These are phyloP conservation scores for Diarsia rubi DNA, from an alignment of 2,888 invertebrate genomes.

Conservation along the genomic window DNA sequence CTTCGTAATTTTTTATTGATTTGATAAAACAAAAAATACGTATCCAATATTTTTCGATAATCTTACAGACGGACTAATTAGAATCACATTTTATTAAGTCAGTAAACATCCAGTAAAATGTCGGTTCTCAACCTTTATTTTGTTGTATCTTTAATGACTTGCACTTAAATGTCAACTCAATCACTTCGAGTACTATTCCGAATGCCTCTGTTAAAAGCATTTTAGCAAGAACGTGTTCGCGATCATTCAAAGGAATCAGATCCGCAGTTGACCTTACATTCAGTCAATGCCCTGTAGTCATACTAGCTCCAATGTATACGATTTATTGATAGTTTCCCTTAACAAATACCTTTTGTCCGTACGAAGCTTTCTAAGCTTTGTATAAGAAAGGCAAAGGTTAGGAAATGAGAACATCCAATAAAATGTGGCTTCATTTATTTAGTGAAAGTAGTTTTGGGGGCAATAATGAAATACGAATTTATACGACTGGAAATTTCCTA, in stretches of 20 bases:
- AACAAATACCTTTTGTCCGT: conserved; percentile 54
- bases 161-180: neutral
- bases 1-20: too few species aligned
- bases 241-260: conserved; percentile 38
- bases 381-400: conserved; percentile 22
- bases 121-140: neutral
- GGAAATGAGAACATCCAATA: conserved; percentile 29
- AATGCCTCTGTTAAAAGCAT: conserved; percentile 24
- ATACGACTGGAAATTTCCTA: neutral
- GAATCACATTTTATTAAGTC: too few species aligned
- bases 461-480: neutral
- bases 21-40: too few species aligned
- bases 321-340: conserved; percentile 49
- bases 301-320: conserved; percentile 35
- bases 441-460: conserved; percentile 9
- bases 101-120: too few species aligned
- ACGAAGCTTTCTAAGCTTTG: conserved; percentile 35
- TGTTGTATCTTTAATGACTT: neutral
- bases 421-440: conserved; percentile 38
- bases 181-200: conserved; percentile 8
- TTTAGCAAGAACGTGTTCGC: conserved; percentile 14
- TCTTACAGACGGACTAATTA: too few species aligned
- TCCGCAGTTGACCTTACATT: conserved; percentile 42
- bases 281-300: conserved; percentile 30
- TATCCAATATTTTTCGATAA: too few species aligned